phyloP scores from a whole-genome alignment of 1,140 invertebrate genomes.

The Neodiprion virginianus region DNA sequence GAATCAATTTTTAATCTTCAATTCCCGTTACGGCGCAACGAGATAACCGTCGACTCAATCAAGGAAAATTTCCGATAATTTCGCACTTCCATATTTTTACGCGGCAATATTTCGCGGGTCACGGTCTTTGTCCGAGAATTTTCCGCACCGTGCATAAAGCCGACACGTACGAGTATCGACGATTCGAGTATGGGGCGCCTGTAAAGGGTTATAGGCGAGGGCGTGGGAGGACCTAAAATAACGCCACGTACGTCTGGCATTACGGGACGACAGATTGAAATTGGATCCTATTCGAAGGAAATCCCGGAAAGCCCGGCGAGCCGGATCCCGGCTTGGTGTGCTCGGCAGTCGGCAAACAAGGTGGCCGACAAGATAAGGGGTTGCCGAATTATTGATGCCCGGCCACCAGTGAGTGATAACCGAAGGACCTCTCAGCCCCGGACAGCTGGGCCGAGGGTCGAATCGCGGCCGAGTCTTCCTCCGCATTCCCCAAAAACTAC shows the following conservation, averaged over 20 bases:
- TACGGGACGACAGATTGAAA: conserved; percentile 30
- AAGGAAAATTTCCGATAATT: too few species aligned
- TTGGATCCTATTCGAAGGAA: conserved; percentile 16
- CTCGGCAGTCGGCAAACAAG: conserved; percentile 8
- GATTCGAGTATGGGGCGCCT: too few species aligned
- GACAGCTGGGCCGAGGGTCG: not conserved
- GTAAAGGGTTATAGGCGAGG: not conserved
- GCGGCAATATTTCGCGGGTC: too few species aligned
- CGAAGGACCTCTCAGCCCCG: conserved; percentile 7
- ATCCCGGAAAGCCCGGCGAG: conserved; percentile 21
- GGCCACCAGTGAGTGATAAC: conserved; percentile 36
- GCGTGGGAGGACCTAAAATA: not conserved
- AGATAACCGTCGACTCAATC: too few species aligned
- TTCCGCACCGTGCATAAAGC: too few species aligned
- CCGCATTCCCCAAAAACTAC: not conserved
- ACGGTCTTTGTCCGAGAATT: too few species aligned
- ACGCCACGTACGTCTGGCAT: not conserved
- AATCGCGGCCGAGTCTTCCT: not conserved
- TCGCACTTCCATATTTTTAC: too few species aligned
- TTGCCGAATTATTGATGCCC: conserved; percentile 14
- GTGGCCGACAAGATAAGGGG: conserved; percentile 12
- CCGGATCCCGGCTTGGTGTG: not conserved
- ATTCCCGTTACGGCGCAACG: too few species aligned
- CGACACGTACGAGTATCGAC: too few species aligned
- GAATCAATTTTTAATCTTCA: too few species aligned